Evolutionary conservation across 2,888 invertebrate genomes (phyloP).

Genomic region (Mimas tiliae): DNA sequence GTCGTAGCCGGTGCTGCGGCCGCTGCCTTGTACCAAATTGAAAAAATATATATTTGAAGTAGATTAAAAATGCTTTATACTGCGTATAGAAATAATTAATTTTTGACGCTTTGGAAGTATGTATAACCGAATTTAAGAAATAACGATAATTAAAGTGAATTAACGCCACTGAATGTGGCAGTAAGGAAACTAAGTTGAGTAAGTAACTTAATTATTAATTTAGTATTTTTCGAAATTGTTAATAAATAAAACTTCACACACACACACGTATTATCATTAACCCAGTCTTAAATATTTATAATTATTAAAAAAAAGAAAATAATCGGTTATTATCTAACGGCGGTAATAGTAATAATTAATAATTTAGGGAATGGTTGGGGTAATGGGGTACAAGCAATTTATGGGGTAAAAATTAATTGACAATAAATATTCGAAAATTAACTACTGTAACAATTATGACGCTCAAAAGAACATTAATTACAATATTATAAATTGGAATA

Average conservation of each 20-base stretch:
- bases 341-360: not conserved
- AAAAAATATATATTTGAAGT: too few relatives aligned
- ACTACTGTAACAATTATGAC: too few relatives aligned
- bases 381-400: not conserved
- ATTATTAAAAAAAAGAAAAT: conserved; percentile 8
- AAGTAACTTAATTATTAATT: not conserved
- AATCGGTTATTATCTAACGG: not conserved
- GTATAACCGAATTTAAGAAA: not conserved
- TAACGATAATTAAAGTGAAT: not conserved
- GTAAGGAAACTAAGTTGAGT: not conserved
- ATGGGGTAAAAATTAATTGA: not conserved
- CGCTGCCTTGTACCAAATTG: too few relatives aligned
- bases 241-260: not conserved
- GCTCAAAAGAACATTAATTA: too few relatives aligned
- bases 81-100: too few relatives aligned
- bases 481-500: not conserved
- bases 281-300: conserved; percentile 33
- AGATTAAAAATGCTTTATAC: too few relatives aligned
- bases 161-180: too few relatives aligned
- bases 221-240: not conserved
- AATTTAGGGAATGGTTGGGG: conserved; percentile 7
- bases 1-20: too few relatives aligned
- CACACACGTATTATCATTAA: conserved; percentile 23
- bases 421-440: not conserved
- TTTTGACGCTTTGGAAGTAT: too few relatives aligned